Percentiles rank a stretch among this genome's conserved stretches.
These are phyloP conservation scores for Pagetopsis macropterus DNA, from an alignment of 2,797 vertebrate genomes.

Conservation along the genomic window DNA sequence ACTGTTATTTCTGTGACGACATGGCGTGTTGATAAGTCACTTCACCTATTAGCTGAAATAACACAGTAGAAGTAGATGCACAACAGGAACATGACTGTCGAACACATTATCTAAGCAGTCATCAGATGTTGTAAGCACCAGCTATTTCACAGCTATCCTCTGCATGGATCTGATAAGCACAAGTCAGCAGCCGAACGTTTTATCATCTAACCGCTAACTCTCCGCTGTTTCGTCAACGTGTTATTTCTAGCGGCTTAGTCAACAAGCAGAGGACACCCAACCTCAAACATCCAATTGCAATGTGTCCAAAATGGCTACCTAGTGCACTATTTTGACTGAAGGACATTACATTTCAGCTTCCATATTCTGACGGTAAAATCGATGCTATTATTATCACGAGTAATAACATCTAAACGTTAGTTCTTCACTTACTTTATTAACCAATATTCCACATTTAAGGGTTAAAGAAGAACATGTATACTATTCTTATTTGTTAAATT, in stretches of 20 bases:
- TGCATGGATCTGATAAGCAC: constrained; percentile 55
- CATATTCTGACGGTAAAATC: not conserved
- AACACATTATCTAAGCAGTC: constrained; percentile 40
- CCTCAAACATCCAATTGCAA: not conserved
- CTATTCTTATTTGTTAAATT: not conserved
- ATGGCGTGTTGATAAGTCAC: not conserved
- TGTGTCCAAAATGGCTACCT: not conserved
- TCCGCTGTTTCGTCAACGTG: constrained; percentile 9
- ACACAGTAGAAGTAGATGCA: not conserved
- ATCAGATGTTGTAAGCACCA: constrained; percentile 47
- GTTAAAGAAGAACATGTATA: not conserved
- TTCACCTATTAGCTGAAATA: constrained; percentile 19
- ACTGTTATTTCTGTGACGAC: constrained; percentile 6
- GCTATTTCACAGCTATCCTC: constrained; percentile 43
- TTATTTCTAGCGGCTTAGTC: constrained; percentile 41
- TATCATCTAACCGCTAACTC: constrained; percentile 42
- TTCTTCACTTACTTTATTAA: not conserved
- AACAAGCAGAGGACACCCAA: not conserved
- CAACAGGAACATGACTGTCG: constrained; percentile 14
- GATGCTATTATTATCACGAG: not conserved
- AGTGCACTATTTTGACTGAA: not conserved
- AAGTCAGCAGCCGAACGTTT: constrained; percentile 42
- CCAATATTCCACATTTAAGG: not conserved
- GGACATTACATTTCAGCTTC: not conserved
- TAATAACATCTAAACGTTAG: not conserved